Evolutionary conservation across 2,888 invertebrate genomes (phyloP).

Genomic region (Spialia ferax): DNA sequence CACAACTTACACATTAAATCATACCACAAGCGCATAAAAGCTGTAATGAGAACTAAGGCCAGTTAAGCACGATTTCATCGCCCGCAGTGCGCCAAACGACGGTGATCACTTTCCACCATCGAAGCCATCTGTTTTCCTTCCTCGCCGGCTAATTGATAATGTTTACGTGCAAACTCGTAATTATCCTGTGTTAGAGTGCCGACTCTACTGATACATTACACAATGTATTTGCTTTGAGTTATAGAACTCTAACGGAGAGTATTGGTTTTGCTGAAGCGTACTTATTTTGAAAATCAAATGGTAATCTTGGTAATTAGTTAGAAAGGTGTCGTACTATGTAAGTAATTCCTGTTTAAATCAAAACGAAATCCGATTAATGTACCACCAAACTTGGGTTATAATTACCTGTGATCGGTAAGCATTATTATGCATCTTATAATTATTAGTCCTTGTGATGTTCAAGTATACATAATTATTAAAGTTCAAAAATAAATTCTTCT

Average conservation of each 20-base stretch:
- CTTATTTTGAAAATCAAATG: too few relatives aligned
- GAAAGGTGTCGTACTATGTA: too few relatives aligned
- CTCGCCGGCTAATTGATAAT: conserved; percentile 38
- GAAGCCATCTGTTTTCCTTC: conserved; percentile 38
- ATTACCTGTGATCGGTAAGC: too few relatives aligned
- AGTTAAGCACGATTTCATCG: conserved; percentile 32
- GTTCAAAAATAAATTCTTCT: too few relatives aligned
- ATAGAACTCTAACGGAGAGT: not conserved
- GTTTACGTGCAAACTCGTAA: conserved; percentile 33
- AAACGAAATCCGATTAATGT: too few relatives aligned
- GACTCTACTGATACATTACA: conserved; percentile 5
- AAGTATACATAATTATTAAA: too few relatives aligned
- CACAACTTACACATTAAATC: not conserved
- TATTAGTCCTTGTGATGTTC: too few relatives aligned
- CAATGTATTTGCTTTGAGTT: conserved; percentile 7
- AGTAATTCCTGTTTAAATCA: too few relatives aligned
- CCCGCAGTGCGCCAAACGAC: conserved; percentile 36
- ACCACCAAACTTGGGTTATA: too few relatives aligned
- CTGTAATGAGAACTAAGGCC: conserved; percentile 12
- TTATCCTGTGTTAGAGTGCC: conserved; percentile 25
- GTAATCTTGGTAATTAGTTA: too few relatives aligned
- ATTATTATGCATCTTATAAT: too few relatives aligned
- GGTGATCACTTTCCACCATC: conserved; percentile 32
- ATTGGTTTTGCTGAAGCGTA: conserved; percentile 5
- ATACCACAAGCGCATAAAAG: conserved; percentile 3